phyloP scores from a whole-genome alignment of 2,888 invertebrate genomes.

The Sphecodes monilicornis region DNA sequence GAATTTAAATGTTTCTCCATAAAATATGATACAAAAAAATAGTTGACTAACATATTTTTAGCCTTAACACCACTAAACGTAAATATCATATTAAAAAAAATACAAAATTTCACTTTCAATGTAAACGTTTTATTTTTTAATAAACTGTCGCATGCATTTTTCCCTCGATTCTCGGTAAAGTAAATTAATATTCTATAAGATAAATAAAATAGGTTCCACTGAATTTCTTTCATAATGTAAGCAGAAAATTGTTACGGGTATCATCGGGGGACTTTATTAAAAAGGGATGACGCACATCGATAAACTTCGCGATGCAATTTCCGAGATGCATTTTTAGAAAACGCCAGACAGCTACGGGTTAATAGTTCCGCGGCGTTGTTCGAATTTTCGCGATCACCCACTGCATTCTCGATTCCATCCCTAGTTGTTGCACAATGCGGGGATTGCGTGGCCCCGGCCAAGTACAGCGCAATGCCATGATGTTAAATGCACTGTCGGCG shows the following conservation, averaged over 20 bases:
- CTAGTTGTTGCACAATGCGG: constrained; percentile 56
- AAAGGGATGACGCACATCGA: neutral
- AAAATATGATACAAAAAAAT: neutral
- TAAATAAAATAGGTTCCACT: neutral
- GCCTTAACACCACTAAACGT: neutral
- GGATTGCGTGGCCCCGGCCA: constrained; percentile 54
- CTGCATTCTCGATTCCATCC: constrained; percentile 25
- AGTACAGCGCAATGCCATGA: constrained; percentile 48
- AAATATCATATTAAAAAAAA: neutral
- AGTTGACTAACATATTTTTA: neutral
- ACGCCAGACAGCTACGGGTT: neutral
- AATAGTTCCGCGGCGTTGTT: neutral
- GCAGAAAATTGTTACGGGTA: neutral
- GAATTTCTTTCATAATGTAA: neutral
- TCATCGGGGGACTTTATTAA: neutral
- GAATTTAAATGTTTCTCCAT: too few relatives aligned
- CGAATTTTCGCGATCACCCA: neutral
- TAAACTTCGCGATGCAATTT: neutral
- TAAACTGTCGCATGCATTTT: neutral
- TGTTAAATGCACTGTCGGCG: constrained; percentile 43
- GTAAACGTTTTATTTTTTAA: neutral
- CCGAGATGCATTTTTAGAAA: neutral
- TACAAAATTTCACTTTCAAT: neutral
- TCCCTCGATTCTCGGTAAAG: neutral
- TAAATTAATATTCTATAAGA: neutral